These are phyloP conservation scores for Limnephilus lunatus DNA, from an alignment of 2,888 invertebrate genomes.

Conservation along the genomic window DNA sequence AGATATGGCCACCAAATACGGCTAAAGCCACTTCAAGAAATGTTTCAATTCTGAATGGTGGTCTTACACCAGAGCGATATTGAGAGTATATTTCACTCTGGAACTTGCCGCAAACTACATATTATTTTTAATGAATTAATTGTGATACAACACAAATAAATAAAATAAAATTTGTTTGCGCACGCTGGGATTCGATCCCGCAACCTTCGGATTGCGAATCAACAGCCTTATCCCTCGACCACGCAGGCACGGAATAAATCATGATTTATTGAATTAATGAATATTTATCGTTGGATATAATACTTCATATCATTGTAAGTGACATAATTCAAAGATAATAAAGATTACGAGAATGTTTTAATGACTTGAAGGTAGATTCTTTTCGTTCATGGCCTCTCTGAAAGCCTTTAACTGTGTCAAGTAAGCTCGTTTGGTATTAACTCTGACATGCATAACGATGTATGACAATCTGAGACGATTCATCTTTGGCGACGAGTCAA, in stretches of 20 bases:
- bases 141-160: no score
- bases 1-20: no score
- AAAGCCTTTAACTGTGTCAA: slow-evolving; percentile 39
- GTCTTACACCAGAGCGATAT: no score
- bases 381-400: neutral
- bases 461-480: slow-evolving; percentile 57
- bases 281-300: neutral
- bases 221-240: no score
- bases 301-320: neutral
- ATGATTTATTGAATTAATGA: neutral
- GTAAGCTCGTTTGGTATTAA: slow-evolving; percentile 28
- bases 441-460: slow-evolving; percentile 58
- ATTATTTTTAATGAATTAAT: no score
- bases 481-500: slow-evolving; percentile 60
- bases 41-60: no score
- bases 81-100: no score
- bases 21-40: no score
- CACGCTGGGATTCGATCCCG: no score
- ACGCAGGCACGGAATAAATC: neutral
- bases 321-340: neutral
- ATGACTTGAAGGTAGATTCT: neutral
- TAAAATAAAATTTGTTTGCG: no score
- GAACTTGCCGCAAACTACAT: no score
- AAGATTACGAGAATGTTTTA: neutral
- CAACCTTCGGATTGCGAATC: no score